Base-by-base conservation (phyloP, 2,888 invertebrate genomes). In the Keiferia lycopersicella region DNA sequence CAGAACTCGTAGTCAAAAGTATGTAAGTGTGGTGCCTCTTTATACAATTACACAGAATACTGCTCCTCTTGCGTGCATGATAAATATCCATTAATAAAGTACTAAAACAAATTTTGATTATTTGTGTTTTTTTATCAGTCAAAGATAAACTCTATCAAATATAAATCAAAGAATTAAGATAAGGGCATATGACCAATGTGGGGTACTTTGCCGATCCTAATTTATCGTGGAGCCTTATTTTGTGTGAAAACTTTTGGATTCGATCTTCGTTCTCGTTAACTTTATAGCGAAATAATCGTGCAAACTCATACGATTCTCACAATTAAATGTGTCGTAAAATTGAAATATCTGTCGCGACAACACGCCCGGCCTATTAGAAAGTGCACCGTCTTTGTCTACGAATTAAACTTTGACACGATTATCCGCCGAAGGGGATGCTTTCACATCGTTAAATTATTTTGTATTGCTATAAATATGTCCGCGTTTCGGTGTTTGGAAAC, bases 381-480 rank as follows among this genome's bases (percentile, higher is more conserved):
- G 76, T 78, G 67, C 67, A 69, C 68, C 75, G 89, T 88, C 89
- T 91, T 91, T 91, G 91, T 91, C 79, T 84, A 76, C 88, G 87
- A 76, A 82, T 91, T 91, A 91, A 91, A 91, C 85, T 91, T 84
- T 91, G 91, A 91, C 91, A 89, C 89, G 90, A 85, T 91, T 89
- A 91, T 79, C 90, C 89, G 90, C 71, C 73, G 73, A 77, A 69
- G 75, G 76, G 79, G 78, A 75, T 78, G 71, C 85, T 90, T 66
- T 90, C 91, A 85, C 90, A 89, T 91, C 91, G 89, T 91, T 84
- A 91, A 90, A 86, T 84, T 81, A 83, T 89, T 83, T 87, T 81
- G 81, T 86, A 86, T 86, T 84, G 87, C 85, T 82, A 91, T 91
- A 88, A 90, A 91, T 88, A 84, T 87, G 87, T 82, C 86, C 72